Conservation (phyloP, 1,140 invertebrate genomes). For the Uloborus diversus region DNA sequence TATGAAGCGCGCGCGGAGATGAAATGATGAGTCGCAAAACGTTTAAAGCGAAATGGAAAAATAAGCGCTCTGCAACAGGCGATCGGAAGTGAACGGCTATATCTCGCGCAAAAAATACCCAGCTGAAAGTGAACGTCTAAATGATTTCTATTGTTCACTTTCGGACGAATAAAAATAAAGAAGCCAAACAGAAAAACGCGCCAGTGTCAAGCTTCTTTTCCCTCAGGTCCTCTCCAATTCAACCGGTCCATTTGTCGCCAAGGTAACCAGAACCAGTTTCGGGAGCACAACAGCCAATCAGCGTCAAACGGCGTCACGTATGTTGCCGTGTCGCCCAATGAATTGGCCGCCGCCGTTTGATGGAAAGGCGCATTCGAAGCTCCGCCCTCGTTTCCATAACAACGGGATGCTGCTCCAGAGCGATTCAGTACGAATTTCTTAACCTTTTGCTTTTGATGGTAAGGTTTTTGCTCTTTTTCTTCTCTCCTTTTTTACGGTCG, state of each 20-base stretch:
- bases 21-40: no score
- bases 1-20: no score
- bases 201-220: slow-evolving; percentile 52
- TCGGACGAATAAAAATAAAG: background rate
- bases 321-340: slow-evolving; percentile 55
- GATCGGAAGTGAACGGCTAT: no score
- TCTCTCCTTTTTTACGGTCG: slow-evolving; percentile 20
- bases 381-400: slow-evolving; percentile 17
- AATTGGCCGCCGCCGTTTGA: slow-evolving; percentile 49
- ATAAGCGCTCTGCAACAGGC: background rate
- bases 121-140: slow-evolving; percentile 42
- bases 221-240: slow-evolving; percentile 51
- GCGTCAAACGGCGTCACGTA: slow-evolving; percentile 55
- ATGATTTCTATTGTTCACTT: slow-evolving; percentile 34
- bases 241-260: slow-evolving; percentile 55
- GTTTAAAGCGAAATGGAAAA: no score
- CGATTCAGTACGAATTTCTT: background rate
- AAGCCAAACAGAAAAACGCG: slow-evolving; percentile 8
- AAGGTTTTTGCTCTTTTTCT: background rate
- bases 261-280: slow-evolving; percentile 40
- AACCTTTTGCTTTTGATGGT: no score
- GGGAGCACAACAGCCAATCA: slow-evolving; percentile 45
- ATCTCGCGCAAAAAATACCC: background rate
- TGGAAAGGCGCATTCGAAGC: slow-evolving; percentile 35
- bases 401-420: slow-evolving; percentile 23